phyloP scores from a whole-genome alignment of 2,797 vertebrate genomes.

The Sparus aurata region DNA sequence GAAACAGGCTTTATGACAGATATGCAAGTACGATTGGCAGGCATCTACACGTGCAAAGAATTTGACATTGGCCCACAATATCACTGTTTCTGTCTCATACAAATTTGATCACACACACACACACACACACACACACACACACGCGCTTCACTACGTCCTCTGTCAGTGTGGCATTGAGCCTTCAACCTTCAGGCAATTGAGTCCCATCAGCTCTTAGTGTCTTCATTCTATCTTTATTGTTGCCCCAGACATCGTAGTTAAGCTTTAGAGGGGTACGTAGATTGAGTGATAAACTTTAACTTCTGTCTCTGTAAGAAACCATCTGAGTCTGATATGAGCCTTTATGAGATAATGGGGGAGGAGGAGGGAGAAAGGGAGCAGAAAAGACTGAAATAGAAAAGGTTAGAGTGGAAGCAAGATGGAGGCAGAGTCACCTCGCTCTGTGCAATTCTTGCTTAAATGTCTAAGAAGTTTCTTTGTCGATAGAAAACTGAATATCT shows the following conservation, averaged over 20 bases:
- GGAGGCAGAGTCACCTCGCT: not conserved
- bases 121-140: not conserved
- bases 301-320: constrained; percentile 57
- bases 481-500: not conserved
- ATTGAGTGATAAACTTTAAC: constrained; percentile 72
- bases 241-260: constrained; percentile 50
- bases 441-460: not conserved
- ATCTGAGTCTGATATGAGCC: constrained; percentile 43
- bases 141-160: constrained; percentile 28
- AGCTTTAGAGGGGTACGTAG: constrained; percentile 55
- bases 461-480: not conserved
- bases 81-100: constrained; percentile 6
- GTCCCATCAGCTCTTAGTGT: constrained; percentile 42
- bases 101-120: constrained; percentile 14
- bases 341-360: constrained; percentile 36
- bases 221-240: constrained; percentile 62
- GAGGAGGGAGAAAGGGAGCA: not conserved
- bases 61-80: constrained; percentile 31
- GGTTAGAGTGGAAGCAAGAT: not conserved
- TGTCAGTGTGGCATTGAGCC: constrained; percentile 40
- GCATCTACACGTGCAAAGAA: not conserved
- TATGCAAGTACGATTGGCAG: constrained; percentile 14
- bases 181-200: constrained; percentile 48
- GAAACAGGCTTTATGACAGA: constrained; percentile 30
- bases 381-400: constrained; percentile 19